phyloP scores from a whole-genome alignment of 30 jellyfish, hydroid and myxozoan genomes.

The Cassiopea xamachana region DNA sequence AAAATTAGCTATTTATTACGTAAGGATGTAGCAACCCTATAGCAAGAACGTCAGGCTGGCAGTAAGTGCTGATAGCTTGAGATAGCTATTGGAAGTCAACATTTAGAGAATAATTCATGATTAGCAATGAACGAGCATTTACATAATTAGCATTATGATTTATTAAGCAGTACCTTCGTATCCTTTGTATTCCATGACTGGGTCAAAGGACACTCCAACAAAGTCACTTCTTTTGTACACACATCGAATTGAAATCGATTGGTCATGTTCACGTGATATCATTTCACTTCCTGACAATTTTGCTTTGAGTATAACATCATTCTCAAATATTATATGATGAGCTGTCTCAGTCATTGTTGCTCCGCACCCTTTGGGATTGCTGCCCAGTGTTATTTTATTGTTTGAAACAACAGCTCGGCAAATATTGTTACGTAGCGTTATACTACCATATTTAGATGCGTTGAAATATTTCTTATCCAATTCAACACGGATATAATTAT shows the following conservation, averaged over 20 bases:
- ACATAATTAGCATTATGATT: neutral
- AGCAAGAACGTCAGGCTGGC: too few species aligned
- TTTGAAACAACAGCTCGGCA: constrained; percentile 15
- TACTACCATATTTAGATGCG: constrained; percentile 9
- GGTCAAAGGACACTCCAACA: constrained; percentile 23
- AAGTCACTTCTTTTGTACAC: neutral
- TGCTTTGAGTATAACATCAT: constrained; percentile 17
- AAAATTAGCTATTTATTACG: too few species aligned
- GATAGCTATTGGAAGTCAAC: neutral
- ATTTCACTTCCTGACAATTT: neutral
- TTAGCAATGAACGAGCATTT: neutral
- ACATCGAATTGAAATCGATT: neutral
- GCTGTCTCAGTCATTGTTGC: constrained; percentile 5
- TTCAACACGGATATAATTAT: constrained; percentile 13
- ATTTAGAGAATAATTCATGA: neutral
- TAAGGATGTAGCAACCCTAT: too few species aligned
- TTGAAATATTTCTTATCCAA: constrained; percentile 18
- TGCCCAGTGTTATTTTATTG: constrained; percentile 3
- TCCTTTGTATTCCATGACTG: constrained; percentile 13
- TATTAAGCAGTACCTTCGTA: neutral
- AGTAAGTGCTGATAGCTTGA: too few species aligned
- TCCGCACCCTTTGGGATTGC: constrained; percentile 13
- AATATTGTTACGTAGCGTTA: neutral
- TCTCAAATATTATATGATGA: constrained; percentile 9
- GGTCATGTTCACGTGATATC: constrained; percentile 31